Evolutionary conservation across 2,113 vertebrate species (phyloP), one percentile per base, ranked within the genome.

Genomic region (Phaethornis superciliosus): DNA sequence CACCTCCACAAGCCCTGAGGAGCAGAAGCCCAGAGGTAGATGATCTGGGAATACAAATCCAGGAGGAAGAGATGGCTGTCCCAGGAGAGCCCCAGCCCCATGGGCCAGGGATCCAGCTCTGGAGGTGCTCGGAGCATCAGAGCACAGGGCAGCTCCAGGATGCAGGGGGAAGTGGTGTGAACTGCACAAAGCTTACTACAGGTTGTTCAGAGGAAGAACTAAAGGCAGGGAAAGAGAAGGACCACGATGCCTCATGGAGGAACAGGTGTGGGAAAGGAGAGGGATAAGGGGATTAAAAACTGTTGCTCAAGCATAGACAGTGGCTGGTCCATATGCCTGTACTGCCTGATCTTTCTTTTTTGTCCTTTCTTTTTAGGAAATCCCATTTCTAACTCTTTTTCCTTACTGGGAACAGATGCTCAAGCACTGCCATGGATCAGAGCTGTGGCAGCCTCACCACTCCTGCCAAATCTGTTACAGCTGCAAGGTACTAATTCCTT

Each of bases 81-180:
- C 28, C 63, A 47, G 63, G 8, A 82, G 8, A 68, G 47, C n/a
- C 63, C 24, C n/a, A 30, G 55, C 9, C 27, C 32, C 44, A 21
- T 30, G 1, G 2, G 24, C 59, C 23, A 22, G 27, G 27, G 23
- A 65, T 7, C 23, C 78, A 40, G 77, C 27, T 12, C 86, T 19
- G 5, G 12, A 68, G 40, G 13, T 13, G 58, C 42, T 56, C 30
- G 17, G 59, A 1, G 7, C 26, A 10, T 8, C 63, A 47, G 40
- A 24, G 35, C 14, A 32, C 1, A 0, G 27, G 35, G n/a, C 16
- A 26, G 8, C 8, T 10, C 22, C 0, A 19, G 32, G 55, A 58
- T 44, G 30, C 30, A 47, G 8, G 14, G 14, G 14, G 20, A 19
- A 47, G 14, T 1, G 1, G 18, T 70, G 10, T 26, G 64, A n/a